These are phyloP conservation scores for Panopea generosa DNA, from an alignment of 2,888 invertebrate genomes.

Conservation along the genomic window DNA sequence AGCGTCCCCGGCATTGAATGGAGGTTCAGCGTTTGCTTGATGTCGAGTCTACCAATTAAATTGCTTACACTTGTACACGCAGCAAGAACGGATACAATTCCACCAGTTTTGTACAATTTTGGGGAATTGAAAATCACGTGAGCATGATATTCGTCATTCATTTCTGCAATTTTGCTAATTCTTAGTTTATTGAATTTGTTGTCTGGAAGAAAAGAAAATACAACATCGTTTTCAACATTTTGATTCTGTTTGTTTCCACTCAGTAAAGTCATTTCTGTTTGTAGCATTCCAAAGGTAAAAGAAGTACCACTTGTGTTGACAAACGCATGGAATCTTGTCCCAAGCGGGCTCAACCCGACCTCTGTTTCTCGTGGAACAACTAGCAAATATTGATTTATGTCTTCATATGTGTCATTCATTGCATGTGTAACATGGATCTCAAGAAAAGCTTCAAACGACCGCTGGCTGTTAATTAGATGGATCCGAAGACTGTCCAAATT, in stretches of 20 bases:
- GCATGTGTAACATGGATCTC: slow-evolving; percentile 3
- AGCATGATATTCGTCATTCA: slow-evolving; percentile 34
- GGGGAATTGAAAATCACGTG: slow-evolving; percentile 29
- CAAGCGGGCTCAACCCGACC: slow-evolving; percentile 47
- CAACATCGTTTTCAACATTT: slow-evolving; percentile 1
- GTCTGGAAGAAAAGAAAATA: slow-evolving; percentile 50
- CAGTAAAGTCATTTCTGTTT: slow-evolving; percentile 34
- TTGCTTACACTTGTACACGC: slow-evolving; percentile 27
- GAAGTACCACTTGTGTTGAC: slow-evolving; percentile 43
- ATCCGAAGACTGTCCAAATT: slow-evolving; percentile 19
- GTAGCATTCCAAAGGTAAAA: slow-evolving; percentile 49
- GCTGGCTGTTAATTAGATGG: slow-evolving; percentile 32
- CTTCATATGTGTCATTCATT: slow-evolving; percentile 10
- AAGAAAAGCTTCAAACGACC: slow-evolving; percentile 35
- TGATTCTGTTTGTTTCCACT: neutral
- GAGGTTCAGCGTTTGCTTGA: slow-evolving; percentile 35
- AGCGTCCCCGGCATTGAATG: slow-evolving; percentile 11
- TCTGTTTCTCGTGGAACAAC: slow-evolving; percentile 43
- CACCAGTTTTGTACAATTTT: slow-evolving; percentile 25
- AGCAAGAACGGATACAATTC: slow-evolving; percentile 30
- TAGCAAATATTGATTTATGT: slow-evolving; percentile 29
- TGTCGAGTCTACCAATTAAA: slow-evolving; percentile 37
- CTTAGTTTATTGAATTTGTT: slow-evolving; percentile 1
- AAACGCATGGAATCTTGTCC: slow-evolving; percentile 42
- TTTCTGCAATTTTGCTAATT: slow-evolving; percentile 5